Evolutionary conservation across 2,888 invertebrate genomes (phyloP), one percentile per base, ranked within the genome.

Genomic region (Oscheius sp.): DNA sequence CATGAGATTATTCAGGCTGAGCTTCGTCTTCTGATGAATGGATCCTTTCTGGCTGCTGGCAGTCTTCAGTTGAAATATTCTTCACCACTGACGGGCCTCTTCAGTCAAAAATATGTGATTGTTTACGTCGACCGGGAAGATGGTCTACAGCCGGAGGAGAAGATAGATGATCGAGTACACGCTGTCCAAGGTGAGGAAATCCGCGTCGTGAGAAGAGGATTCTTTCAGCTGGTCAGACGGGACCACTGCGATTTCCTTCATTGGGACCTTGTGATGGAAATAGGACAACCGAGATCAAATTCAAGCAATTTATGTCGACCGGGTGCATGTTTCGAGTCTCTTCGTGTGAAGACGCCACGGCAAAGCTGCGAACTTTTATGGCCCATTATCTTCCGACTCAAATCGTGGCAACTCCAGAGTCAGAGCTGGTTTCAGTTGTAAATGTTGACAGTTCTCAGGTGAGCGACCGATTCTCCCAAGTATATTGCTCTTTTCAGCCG

Each of bases 11-110:
- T 27, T 13, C 52, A 66, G 52, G 49, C 52, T 5, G 66, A 66
- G 7, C 52, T 66, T 3, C 66, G 66, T 18, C 25, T 66, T 12
- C 21, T 66, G 21, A 29, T 66, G 52, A 66, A 66, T n/a, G 7
- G 12, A 2, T 35, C 52, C 12, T 13, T 27, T 27, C 18, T 66
- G 25, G 6, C 23, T 6, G 25, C 35, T 0, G 66, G 29, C 2
- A 21, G 12, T 18, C 52, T 49, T 27, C 66, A 49, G 9, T 21
- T 66, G 13, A 25, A 16, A 27, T 66, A 66, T 49, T 66, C 66
- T n/a, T 16, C 66, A n/a, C 52, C 49, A 52, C 9, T 29, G 16
- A 23, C 35, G 1, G 29, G 29, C 3, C 9, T 27, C 16, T 9
- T 52, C 29, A 25, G 16, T 6, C 52, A 52, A 12, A 66, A 66